Percentiles rank a stretch among this genome's conserved stretches.
phyloP scores from a whole-genome alignment of 2,888 invertebrate genomes.

The Oithona nana region DNA sequence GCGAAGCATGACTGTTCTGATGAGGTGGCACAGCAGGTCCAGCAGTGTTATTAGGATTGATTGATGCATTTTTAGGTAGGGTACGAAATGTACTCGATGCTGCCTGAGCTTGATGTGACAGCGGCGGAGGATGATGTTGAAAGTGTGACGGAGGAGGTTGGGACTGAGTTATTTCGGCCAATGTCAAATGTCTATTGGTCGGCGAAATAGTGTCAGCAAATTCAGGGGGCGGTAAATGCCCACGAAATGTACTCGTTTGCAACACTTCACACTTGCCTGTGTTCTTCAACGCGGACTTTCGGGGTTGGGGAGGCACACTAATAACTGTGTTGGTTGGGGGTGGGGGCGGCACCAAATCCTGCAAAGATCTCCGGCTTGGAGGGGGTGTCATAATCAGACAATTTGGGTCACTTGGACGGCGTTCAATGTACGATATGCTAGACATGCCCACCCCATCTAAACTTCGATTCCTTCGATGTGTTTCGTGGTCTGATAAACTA shows the following conservation, averaged over 20 bases:
- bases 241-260: slow-evolving; percentile 33
- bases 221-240: slow-evolving; percentile 55
- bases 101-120: no score
- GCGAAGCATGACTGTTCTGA: background rate
- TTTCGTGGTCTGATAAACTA: background rate
- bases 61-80: background rate
- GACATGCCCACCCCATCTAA: background rate
- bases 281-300: slow-evolving; percentile 16
- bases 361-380: background rate
- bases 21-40: no score
- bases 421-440: slow-evolving; percentile 12
- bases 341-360: background rate
- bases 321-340: background rate
- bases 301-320: slow-evolving; percentile 3
- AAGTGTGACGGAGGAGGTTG: no score
- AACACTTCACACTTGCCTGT: slow-evolving; percentile 48
- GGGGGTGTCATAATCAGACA: background rate
- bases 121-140: background rate
- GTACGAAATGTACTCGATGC: background rate
- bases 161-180: background rate
- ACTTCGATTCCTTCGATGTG: no score
- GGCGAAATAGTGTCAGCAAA: slow-evolving; percentile 51
- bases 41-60: background rate
- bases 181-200: slow-evolving; percentile 14
- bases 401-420: background rate